These are phyloP conservation scores for Brachymystax lenok DNA, from an alignment of 2,797 vertebrate genomes.

Conservation along the genomic window DNA sequence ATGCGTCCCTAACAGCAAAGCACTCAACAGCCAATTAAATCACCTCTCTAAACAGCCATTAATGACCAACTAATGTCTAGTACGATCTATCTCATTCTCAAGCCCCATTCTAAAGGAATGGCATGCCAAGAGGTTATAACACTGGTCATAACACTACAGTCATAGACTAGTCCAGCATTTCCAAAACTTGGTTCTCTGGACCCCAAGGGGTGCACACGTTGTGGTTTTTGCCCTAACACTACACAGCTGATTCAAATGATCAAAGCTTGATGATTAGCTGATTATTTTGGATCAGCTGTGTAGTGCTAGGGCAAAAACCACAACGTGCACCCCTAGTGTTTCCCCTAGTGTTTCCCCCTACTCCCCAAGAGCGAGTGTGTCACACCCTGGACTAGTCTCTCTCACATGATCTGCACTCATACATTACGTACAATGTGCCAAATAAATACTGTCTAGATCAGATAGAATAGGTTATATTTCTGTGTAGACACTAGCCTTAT, in stretches of 20 bases:
- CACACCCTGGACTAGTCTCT: too few species aligned
- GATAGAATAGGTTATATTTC: neutral
- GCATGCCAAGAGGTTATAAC: slow-evolving; percentile 7
- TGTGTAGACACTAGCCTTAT: neutral
- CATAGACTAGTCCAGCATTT: too few species aligned
- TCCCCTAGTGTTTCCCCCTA: too few species aligned
- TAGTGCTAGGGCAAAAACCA: too few species aligned
- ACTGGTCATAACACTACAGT: neutral
- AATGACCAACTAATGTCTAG: neutral
- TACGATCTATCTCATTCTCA: neutral
- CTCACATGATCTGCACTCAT: neutral
- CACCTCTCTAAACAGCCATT: slow-evolving; percentile 1
- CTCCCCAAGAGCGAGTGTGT: too few species aligned
- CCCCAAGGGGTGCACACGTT: too few species aligned
- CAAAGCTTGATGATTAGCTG: too few species aligned
- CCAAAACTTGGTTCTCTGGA: too few species aligned
- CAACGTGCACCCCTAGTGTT: too few species aligned
- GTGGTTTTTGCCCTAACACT: too few species aligned
- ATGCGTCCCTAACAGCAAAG: neutral
- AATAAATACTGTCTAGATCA: neutral
- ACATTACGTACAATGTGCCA: neutral
- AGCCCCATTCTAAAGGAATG: neutral
- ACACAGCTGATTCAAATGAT: too few species aligned
- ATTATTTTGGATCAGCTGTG: too few species aligned
- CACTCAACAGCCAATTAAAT: slow-evolving; percentile 3